These are phyloP conservation scores for Synergus laeviventris DNA, from an alignment of 2,888 invertebrate genomes.

Conservation along the genomic window DNA sequence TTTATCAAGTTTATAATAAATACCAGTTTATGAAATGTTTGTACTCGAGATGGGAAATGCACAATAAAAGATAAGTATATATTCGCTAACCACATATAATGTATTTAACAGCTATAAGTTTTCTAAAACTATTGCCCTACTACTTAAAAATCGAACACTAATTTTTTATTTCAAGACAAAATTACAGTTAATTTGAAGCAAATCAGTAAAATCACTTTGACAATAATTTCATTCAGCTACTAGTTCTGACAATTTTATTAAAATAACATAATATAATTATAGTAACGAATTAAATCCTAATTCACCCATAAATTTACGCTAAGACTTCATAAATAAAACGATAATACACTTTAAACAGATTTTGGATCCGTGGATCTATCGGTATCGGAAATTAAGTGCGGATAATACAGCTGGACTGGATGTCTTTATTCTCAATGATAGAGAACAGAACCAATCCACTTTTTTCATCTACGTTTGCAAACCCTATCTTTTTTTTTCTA, in stretches of 20 bases:
- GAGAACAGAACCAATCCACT: constrained; percentile 82
- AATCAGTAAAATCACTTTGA: background rate
- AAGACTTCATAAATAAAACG: background rate
- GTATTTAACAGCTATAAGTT: constrained; percentile 9
- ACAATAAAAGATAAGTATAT: background rate
- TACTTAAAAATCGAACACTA: background rate
- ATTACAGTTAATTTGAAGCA: background rate
- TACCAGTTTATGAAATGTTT: background rate
- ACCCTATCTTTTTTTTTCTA: constrained; percentile 51
- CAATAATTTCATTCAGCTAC: background rate
- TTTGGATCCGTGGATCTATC: constrained; percentile 31
- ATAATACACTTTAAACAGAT: background rate
- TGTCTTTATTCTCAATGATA: constrained; percentile 82
- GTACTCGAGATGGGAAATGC: background rate
- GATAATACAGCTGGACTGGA: constrained; percentile 67
- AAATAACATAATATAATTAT: background rate
- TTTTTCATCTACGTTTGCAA: constrained; percentile 57
- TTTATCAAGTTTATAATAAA: background rate
- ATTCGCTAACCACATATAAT: constrained; percentile 24
- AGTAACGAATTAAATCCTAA: background rate
- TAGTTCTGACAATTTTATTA: background rate
- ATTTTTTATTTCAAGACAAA: background rate
- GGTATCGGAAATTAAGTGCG: constrained; percentile 30
- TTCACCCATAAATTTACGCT: constrained; percentile 23
- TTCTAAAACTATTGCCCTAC: constrained; percentile 36